These are phyloP conservation scores for Netelia inedita DNA, from an alignment of 2,888 invertebrate species.

Conservation along the genomic window DNA sequence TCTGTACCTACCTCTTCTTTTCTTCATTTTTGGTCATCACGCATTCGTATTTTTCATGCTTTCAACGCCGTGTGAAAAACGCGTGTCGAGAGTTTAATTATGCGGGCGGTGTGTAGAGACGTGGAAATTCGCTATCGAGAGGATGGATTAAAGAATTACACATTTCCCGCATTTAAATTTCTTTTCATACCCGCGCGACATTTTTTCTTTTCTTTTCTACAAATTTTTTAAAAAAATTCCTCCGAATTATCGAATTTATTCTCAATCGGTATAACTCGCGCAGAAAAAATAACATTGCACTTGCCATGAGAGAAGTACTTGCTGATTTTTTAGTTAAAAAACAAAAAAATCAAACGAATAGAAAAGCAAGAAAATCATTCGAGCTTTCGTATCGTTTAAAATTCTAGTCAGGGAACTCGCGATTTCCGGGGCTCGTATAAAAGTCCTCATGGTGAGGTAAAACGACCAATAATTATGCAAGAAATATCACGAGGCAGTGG, in stretches of 20 bases:
- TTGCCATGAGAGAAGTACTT: too few species aligned
- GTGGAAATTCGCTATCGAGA: constrained; percentile 5
- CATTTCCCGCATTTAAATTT: constrained; percentile 29
- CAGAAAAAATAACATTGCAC: too few species aligned
- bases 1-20: not conserved
- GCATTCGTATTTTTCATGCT: constrained; percentile 41
- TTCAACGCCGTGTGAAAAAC: constrained; percentile 10
- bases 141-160: not conserved
- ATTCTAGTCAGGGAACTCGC: constrained; percentile 36
- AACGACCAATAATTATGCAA: constrained; percentile 81
- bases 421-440: constrained; percentile 72
- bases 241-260: not conserved
- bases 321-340: not conserved
- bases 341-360: not conserved
- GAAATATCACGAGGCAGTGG: constrained; percentile 76
- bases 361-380: not conserved
- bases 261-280: too few species aligned
- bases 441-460: constrained; percentile 72
- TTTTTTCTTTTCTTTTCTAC: not conserved
- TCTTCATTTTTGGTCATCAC: constrained; percentile 28
- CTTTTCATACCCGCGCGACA: not conserved
- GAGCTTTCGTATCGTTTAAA: not conserved
- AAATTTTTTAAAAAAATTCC: too few species aligned
- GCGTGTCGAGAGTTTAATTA: constrained; percentile 58
- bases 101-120: constrained; percentile 40